phyloP scores from a whole-genome alignment of 2,797 vertebrate genomes.

The Meriones psammophilus region DNA sequence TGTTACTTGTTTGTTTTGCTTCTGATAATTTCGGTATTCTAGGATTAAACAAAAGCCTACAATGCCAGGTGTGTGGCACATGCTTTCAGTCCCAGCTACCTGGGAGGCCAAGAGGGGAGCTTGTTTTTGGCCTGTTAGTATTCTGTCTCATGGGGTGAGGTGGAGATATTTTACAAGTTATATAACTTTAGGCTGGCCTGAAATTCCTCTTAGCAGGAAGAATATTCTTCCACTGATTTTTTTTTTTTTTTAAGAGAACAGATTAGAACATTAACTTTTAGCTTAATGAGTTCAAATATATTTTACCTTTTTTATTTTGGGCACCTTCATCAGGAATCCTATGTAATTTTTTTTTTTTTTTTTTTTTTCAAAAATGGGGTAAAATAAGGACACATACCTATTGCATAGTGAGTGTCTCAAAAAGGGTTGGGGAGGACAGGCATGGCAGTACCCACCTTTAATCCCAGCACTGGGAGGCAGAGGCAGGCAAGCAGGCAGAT shows the following conservation, averaged over 20 bases:
- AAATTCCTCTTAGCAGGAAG: constrained; percentile 21
- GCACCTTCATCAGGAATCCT: constrained; percentile 41
- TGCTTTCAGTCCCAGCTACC: not conserved
- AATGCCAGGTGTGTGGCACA: not conserved
- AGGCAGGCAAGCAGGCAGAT: not conserved
- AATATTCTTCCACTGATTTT: constrained; percentile 48
- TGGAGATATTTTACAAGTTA: not conserved
- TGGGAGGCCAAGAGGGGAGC: not conserved
- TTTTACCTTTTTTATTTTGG: constrained; percentile 58
- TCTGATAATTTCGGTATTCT: constrained; percentile 29
- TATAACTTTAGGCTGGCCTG: constrained; percentile 49
- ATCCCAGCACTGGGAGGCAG: not conserved
- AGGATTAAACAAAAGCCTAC: not conserved
- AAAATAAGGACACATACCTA: not conserved
- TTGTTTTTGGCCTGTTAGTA: not conserved
- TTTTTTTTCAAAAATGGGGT: not conserved
- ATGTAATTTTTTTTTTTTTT: constrained; percentile 37
- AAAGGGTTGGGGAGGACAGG: not conserved
- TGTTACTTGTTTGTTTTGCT: constrained; percentile 55
- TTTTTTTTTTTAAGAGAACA: constrained; percentile 40
- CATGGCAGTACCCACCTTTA: not conserved
- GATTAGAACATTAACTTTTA: constrained; percentile 19
- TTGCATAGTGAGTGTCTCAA: not conserved
- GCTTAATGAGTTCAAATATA: constrained; percentile 1
- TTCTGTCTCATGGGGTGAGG: not conserved